phyloP scores from a whole-genome alignment of 1,140 invertebrate genomes.

The Brachionus rubens region DNA sequence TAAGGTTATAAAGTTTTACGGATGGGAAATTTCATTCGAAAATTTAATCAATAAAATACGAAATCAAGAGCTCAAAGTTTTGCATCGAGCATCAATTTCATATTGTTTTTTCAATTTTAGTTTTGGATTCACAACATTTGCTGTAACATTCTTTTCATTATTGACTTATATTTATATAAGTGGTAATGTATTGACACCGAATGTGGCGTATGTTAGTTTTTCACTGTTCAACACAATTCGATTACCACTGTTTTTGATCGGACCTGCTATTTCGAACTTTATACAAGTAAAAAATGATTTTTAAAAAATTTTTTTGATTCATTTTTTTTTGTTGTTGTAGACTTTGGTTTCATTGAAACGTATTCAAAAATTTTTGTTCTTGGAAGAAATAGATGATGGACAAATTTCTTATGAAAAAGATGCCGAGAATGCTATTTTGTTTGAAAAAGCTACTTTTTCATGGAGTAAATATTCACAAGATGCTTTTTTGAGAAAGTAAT shows the following conservation, averaged over 20 bases:
- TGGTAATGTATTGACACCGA: constrained; percentile 53
- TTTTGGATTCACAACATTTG: constrained; percentile 2
- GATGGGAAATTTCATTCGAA: constrained; percentile 61
- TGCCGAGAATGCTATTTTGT: not conserved
- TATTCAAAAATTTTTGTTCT: constrained; percentile 23
- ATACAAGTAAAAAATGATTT: constrained; percentile 3
- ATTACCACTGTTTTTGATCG: constrained; percentile 72
- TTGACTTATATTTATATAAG: constrained; percentile 60
- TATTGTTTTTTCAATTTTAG: not conserved
- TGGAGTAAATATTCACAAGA: not conserved
- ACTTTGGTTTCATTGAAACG: constrained; percentile 8
- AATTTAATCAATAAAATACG: constrained; percentile 57
- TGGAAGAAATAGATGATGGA: constrained; percentile 9
- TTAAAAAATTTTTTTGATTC: not conserved
- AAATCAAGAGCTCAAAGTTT: constrained; percentile 60
- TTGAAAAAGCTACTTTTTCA: not conserved
- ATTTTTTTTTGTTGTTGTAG: not conserved
- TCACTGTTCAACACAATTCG: constrained; percentile 95
- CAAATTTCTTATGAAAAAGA: not conserved
- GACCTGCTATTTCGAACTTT: constrained; percentile 60
- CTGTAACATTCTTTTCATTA: constrained; percentile 52
- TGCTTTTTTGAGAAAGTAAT: constrained; percentile 4
- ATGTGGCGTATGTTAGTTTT: constrained; percentile 80
- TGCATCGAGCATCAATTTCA: constrained; percentile 52
- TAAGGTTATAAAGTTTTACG: constrained; percentile 57